These are phyloP conservation scores for Naso thynnoides DNA, from an alignment of 2,797 vertebrate genomes.

Conservation along the genomic window DNA sequence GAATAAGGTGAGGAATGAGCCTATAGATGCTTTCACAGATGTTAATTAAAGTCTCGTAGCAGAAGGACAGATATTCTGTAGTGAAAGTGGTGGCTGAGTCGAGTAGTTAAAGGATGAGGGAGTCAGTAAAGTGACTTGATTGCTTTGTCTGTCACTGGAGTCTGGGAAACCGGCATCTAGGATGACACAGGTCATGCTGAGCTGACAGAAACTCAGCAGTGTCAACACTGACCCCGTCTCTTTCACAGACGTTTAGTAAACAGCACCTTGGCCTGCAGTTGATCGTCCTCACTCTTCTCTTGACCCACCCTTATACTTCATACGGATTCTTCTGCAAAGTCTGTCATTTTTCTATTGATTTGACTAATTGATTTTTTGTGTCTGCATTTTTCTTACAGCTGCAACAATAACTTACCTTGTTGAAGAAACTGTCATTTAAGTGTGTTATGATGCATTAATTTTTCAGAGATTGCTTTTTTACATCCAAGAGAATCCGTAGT, in stretches of 20 bases:
- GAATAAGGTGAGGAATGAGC: not conserved
- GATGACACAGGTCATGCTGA: conserved; percentile 48
- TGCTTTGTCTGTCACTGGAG: conserved; percentile 36
- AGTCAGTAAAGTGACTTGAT: conserved; percentile 44
- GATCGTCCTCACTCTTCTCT: not conserved
- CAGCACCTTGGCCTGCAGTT: not conserved
- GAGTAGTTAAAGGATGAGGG: not conserved
- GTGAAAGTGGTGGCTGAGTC: conserved; percentile 11
- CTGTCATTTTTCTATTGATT: not conserved
- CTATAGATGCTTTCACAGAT: not conserved
- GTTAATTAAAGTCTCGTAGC: not conserved
- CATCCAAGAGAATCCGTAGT: too few relatives aligned
- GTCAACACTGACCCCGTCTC: conserved; percentile 15
- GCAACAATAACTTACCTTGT: too few relatives aligned
- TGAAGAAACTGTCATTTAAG: too few relatives aligned
- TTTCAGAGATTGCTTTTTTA: too few relatives aligned
- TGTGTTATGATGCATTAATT: too few relatives aligned
- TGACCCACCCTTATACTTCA: not conserved
- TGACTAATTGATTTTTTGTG: not conserved
- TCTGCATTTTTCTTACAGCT: not conserved
- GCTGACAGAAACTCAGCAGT: conserved; percentile 40
- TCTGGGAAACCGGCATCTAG: conserved; percentile 9
- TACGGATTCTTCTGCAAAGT: not conserved
- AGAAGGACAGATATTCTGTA: conserved; percentile 5
- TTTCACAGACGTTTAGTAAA: conserved; percentile 22